phyloP scores from a whole-genome alignment of 2,888 invertebrate genomes.

The Drosophila testacea region DNA sequence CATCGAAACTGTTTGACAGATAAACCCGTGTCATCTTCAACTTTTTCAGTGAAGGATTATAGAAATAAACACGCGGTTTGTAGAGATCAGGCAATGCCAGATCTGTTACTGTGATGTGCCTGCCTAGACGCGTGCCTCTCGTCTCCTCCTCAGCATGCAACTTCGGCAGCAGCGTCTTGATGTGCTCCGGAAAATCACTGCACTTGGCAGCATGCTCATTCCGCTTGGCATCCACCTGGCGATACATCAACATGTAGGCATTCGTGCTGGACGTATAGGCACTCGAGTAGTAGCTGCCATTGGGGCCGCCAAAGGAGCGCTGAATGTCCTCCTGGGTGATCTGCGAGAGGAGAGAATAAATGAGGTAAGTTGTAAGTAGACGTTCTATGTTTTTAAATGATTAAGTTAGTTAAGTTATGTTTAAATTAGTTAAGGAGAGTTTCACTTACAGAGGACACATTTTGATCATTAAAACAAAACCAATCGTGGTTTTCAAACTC shows the following conservation, averaged over 20 bases:
- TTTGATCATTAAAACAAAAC: conserved; percentile 96
- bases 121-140: conserved; percentile 80
- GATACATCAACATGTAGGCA: conserved; percentile 96
- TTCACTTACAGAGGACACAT: conserved; percentile 88
- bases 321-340: conserved; percentile 92
- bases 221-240: conserved; percentile 89
- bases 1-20: conserved; percentile 87
- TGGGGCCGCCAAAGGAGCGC: conserved; percentile 93
- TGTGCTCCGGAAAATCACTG: conserved; percentile 91
- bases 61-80: conserved; percentile 88
- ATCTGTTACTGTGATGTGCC: conserved; percentile 86
- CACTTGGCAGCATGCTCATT: conserved; percentile 88
- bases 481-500: conserved; percentile 91
- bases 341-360: conserved; percentile 82
- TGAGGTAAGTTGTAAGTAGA: not conserved
- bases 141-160: conserved; percentile 89
- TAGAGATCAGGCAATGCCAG: conserved; percentile 85
- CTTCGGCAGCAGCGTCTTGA: conserved; percentile 88
- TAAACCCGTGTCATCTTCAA: conserved; percentile 87
- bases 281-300: conserved; percentile 89
- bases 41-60: conserved; percentile 87
- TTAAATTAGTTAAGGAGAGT: not conserved
- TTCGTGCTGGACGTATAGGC: conserved; percentile 93
- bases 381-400: too few relatives aligned
- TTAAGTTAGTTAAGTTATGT: not conserved